Conservation (phyloP, 2,888 invertebrate species). For the Agrenia bidenticulata region DNA sequence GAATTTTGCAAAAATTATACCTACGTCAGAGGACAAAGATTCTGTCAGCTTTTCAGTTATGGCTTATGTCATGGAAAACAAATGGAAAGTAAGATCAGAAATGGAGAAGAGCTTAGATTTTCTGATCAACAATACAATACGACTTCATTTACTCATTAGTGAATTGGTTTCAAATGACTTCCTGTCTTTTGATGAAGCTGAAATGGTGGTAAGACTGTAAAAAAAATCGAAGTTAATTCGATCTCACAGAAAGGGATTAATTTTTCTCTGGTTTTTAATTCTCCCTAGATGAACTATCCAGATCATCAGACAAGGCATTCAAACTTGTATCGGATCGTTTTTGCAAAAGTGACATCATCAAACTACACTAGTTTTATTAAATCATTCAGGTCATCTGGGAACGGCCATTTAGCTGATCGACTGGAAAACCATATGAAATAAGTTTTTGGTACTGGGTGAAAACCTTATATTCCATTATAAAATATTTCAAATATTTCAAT, state of each 20-base stretch:
- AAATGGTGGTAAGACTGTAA: slow-evolving; percentile 28
- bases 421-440: too few relatives aligned
- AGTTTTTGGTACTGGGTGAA: too few relatives aligned
- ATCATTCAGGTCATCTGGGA: slow-evolving; percentile 29
- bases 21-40: too few relatives aligned
- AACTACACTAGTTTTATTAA: slow-evolving; percentile 22
- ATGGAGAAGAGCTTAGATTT: not conserved
- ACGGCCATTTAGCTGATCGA: slow-evolving; percentile 26
- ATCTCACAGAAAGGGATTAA: too few relatives aligned
- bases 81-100: not conserved
- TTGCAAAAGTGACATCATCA: slow-evolving; percentile 7
- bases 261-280: too few relatives aligned
- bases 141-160: slow-evolving; percentile 36
- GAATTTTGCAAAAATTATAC: too few relatives aligned
- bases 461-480: too few relatives aligned
- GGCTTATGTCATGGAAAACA: too few relatives aligned
- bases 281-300: slow-evolving; percentile 19
- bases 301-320: slow-evolving; percentile 28
- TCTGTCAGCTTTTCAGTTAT: too few relatives aligned
- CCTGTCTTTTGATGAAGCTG: slow-evolving; percentile 35
- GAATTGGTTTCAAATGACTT: slow-evolving; percentile 35
- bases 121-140: slow-evolving; percentile 19
- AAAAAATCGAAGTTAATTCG: too few relatives aligned
- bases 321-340: slow-evolving; percentile 26
- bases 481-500: too few relatives aligned